phyloP scores from a whole-genome alignment of 2,888 invertebrate genomes.

The Ochropleura leucogaster region DNA sequence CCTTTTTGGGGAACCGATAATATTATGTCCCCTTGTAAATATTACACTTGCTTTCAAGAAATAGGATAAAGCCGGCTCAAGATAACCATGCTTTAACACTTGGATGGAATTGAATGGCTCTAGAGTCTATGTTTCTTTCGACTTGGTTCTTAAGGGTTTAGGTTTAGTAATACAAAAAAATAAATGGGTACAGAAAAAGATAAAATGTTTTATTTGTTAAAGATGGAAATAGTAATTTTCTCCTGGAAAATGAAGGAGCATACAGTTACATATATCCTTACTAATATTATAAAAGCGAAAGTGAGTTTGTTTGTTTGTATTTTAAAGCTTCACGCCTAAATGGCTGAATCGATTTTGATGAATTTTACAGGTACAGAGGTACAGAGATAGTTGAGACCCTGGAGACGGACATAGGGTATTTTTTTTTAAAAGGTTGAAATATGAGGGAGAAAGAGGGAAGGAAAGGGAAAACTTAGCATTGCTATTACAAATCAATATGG shows the following conservation, averaged over 20 bases:
- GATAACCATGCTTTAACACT: constrained; percentile 49
- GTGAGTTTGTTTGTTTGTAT: too few relatives aligned
- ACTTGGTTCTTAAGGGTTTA: background rate
- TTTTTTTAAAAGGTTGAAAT: too few relatives aligned
- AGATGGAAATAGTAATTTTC: background rate
- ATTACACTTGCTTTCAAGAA: constrained; percentile 69
- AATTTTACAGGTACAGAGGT: too few relatives aligned
- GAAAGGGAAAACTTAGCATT: too few relatives aligned
- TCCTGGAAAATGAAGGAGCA: background rate
- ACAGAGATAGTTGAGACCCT: too few relatives aligned
- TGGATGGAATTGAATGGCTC: constrained; percentile 21
- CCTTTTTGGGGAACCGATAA: constrained; percentile 73
- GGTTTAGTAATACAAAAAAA: background rate
- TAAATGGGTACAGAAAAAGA: background rate
- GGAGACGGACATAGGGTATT: too few relatives aligned
- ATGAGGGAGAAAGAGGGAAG: too few relatives aligned
- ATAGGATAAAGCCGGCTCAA: constrained; percentile 62
- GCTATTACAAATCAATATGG: too few relatives aligned
- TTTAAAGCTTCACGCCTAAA: too few relatives aligned
- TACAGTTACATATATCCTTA: background rate
- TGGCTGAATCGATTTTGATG: too few relatives aligned
- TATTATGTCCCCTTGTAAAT: constrained; percentile 77
- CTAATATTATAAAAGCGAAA: too few relatives aligned
- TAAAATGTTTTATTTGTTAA: background rate
- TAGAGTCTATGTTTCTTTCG: background rate